Evolutionary conservation across 2,113 vertebrate genomes (phyloP), one percentile per base, ranked within the genome.

Genomic region (Ariopsis seemanni): DNA sequence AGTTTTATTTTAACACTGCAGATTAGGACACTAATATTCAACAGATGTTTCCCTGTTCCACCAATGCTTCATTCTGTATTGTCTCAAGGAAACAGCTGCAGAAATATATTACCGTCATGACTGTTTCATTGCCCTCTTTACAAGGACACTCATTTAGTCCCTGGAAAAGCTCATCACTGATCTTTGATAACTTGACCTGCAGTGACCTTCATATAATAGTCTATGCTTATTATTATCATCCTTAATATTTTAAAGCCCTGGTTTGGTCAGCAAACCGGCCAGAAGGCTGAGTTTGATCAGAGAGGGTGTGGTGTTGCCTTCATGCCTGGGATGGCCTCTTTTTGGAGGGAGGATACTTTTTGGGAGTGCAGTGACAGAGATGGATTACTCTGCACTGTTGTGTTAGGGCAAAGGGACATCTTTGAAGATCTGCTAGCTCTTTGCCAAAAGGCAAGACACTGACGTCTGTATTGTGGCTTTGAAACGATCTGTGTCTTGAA

Each of bases 111-210:
- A 84, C 42, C 25, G 12, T 67, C n/a, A 84, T 67, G 25, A 12
- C 78, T 77, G n/a, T 60, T 78, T 79, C 22, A 65, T 2, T 67
- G 50, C 12, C 50, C 58, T 83, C 57, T 63, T 25, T 62, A 20
- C 82, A 87, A 87, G 72, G 30, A 77, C 82, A 67, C 22, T n/a
- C 80, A 87, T 52, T 83, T 10, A 60, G 63, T 11, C n/a, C 34
- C 34, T 34, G 58, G 12, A 85, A 27, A 85, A 81, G 60, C 75
- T 71, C 57, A 15, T 72, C 50, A 50, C 65, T 72, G 27, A 53
- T 55, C 65, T 30, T 25, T 67, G 12, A 77, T 77, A 11, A 25
- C 42, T 52, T 60, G 50, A 57, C 34, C 55, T 85, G 57, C 4
- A 25, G 58, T 71, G 1, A 84, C 22, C 8, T 79, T 74, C 14